A percentile compares a stretch with the other conserved stretches of the same genome.
These are phyloP conservation scores for Ispidina picta DNA, from an alignment of 2,797 vertebrate genomes.

Conservation along the genomic window DNA sequence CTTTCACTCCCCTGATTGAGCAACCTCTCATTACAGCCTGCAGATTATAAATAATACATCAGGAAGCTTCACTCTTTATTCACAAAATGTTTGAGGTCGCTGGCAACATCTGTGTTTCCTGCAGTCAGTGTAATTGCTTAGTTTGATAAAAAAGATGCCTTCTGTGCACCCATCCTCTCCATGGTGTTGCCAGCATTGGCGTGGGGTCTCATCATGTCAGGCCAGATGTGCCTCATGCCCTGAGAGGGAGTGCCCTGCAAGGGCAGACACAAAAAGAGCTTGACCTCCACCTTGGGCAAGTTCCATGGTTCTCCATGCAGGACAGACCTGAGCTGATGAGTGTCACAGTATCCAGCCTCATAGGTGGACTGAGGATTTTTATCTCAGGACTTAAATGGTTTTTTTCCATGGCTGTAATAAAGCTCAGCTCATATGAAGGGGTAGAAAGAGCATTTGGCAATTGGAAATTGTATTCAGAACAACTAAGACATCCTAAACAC, in stretches of 20 bases:
- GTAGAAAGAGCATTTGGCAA: not conserved
- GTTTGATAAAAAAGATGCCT: conserved; percentile 13
- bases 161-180: not conserved
- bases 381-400: not conserved
- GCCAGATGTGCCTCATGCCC: not conserved
- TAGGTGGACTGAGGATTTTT: not conserved
- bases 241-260: not conserved
- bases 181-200: fast-evolving
- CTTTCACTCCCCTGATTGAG: not conserved
- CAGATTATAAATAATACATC: conserved; percentile 25
- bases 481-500: not conserved
- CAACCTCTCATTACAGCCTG: not conserved
- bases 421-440: not conserved
- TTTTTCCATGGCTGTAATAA: not conserved
- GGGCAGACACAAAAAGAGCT: not conserved
- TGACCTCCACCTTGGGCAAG: not conserved
- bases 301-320: fast-evolving
- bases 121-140: not conserved
- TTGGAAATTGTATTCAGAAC: not conserved
- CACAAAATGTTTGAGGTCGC: not conserved
- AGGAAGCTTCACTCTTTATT: not conserved
- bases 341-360: not conserved
- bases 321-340: not conserved
- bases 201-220: not conserved
- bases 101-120: not conserved